Percentiles rank a stretch among this genome's conserved stretches.
Evolutionary conservation across 2,888 invertebrate species (phyloP).

Genomic region (Yponomeuta malinellus): DNA sequence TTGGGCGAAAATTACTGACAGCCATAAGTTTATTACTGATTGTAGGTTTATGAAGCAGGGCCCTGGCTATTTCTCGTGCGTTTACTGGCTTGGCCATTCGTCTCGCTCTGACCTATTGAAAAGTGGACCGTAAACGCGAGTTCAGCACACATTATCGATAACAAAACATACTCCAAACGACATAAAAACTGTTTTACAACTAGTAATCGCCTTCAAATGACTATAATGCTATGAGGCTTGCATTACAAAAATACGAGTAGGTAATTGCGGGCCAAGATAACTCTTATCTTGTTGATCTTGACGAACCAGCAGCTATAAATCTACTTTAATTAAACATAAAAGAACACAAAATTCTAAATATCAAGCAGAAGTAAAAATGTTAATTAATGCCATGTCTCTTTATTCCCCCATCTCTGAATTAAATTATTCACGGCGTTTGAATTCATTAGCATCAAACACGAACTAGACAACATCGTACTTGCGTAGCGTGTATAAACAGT

Average conservation of each 20-base stretch:
- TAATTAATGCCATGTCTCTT: background rate
- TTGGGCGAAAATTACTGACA: too few relatives aligned
- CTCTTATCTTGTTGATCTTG: slow-evolving; percentile 1
- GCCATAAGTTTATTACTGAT: too few relatives aligned
- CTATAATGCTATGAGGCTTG: background rate
- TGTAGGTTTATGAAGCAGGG: too few relatives aligned
- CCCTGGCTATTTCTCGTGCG: slow-evolving; percentile 16
- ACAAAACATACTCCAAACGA: slow-evolving; percentile 12
- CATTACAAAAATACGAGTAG: background rate
- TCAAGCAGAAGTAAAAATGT: background rate
- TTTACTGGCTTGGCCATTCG: slow-evolving; percentile 24
- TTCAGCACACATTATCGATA: slow-evolving; percentile 14
- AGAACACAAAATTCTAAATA: background rate
- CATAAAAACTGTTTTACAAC: slow-evolving; percentile 16
- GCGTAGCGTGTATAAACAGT: slow-evolving; percentile 2
- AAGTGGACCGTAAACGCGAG: slow-evolving; percentile 21
- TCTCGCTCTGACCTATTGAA: slow-evolving; percentile 23
- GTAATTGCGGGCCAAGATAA: background rate
- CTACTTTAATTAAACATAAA: background rate
- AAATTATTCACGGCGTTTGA: slow-evolving; percentile 17
- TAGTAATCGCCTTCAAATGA: slow-evolving; percentile 3
- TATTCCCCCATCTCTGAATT: slow-evolving; percentile 7
- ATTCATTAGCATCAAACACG: slow-evolving; percentile 14
- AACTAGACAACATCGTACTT: slow-evolving; percentile 12
- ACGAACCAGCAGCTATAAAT: background rate